Evolutionary conservation across 2,888 invertebrate genomes (phyloP).

Genomic region (Drosophila heteroneura): DNA sequence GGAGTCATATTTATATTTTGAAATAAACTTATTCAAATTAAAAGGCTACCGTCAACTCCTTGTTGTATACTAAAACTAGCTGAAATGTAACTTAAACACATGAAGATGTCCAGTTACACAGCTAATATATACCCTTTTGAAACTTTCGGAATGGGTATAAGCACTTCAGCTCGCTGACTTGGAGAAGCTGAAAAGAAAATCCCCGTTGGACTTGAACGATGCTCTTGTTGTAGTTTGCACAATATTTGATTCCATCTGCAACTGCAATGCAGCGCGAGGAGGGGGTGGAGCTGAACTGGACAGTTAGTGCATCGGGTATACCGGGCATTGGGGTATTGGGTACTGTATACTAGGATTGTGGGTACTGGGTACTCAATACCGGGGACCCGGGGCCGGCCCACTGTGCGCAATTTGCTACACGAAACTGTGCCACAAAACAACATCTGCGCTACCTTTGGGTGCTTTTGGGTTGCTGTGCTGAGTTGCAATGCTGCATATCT

Average conservation of each 20-base stretch:
- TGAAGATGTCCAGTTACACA: background rate
- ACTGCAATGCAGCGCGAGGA: conserved; percentile 26
- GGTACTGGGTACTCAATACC: conserved; percentile 51
- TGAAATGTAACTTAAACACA: background rate
- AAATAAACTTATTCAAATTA: background rate
- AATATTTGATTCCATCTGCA: conserved; percentile 80
- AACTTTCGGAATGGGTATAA: conserved; percentile 12
- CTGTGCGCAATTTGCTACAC: conserved; percentile 78
- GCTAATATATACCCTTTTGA: background rate
- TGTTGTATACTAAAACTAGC: background rate
- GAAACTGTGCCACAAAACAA: conserved; percentile 75
- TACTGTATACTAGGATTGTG: background rate
- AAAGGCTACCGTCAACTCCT: background rate
- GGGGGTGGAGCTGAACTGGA: conserved; percentile 2
- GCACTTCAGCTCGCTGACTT: conserved; percentile 33
- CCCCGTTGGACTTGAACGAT: conserved; percentile 73
- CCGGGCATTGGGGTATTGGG: conserved; percentile 4
- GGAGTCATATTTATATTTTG: background rate
- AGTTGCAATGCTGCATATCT: conserved; percentile 14
- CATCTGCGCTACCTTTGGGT: conserved; percentile 69
- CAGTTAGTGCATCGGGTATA: conserved; percentile 3
- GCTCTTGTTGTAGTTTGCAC: conserved; percentile 75
- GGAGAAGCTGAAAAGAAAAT: conserved; percentile 30
- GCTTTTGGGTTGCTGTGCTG: conserved; percentile 61
- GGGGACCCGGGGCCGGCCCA: conserved; percentile 69